These are phyloP conservation scores for Heliconius eleuchia DNA, from an alignment of 1,140 invertebrate genomes.

Conservation along the genomic window DNA sequence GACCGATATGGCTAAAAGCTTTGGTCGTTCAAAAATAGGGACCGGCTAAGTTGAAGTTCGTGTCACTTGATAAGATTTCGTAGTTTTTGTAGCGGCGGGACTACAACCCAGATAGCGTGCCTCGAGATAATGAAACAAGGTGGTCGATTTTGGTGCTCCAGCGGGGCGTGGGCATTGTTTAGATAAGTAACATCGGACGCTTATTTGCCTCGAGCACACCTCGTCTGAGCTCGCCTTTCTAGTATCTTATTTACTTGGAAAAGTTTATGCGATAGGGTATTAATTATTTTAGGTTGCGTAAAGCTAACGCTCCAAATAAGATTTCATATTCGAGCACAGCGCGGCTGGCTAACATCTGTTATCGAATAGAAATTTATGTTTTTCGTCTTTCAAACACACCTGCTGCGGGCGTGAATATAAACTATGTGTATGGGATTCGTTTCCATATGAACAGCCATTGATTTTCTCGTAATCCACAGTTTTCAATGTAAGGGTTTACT, in stretches of 20 bases:
- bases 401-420: slow-evolving; percentile 64
- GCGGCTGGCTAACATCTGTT: slow-evolving; percentile 71
- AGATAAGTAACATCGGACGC: slow-evolving; percentile 54
- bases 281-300: slow-evolving; percentile 60
- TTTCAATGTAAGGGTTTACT: slow-evolving; percentile 51
- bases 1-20: slow-evolving; percentile 74
- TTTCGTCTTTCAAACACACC: slow-evolving; percentile 74
- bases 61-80: slow-evolving; percentile 72
- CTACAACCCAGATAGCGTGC: slow-evolving; percentile 65
- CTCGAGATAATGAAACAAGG: slow-evolving; percentile 67
- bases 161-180: slow-evolving; percentile 60
- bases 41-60: slow-evolving; percentile 71
- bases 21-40: slow-evolving; percentile 71
- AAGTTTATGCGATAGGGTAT: slow-evolving; percentile 28
- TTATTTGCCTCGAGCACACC: slow-evolving; percentile 56
- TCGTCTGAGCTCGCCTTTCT: slow-evolving; percentile 41
- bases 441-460: slow-evolving; percentile 40
- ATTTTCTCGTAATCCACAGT: slow-evolving; percentile 43
- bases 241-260: slow-evolving; percentile 37
- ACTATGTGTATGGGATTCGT: slow-evolving; percentile 41
- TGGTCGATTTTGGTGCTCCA: slow-evolving; percentile 51
- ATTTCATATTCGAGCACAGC: slow-evolving; percentile 58
- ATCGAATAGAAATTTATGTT: slow-evolving; percentile 73
- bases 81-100: slow-evolving; percentile 72
- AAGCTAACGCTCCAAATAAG: slow-evolving; percentile 53